Base-by-base conservation (phyloP, 2,888 invertebrate species). In the Pachliopta kotzebuea region DNA sequence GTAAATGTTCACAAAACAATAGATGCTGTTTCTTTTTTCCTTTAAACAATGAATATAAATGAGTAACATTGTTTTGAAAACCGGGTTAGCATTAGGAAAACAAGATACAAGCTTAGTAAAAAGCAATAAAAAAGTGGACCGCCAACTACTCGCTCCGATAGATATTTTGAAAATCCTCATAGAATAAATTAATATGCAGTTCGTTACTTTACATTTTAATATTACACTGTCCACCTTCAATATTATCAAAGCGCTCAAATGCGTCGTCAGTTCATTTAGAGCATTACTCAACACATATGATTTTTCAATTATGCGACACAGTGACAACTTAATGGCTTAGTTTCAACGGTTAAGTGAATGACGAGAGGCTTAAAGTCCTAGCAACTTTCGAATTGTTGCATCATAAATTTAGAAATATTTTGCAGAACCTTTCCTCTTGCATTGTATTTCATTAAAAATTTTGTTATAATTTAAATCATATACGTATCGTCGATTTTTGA, bases 311-410 rank as follows among this genome's bases (percentile, higher is more conserved):
- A 78, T 76, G 71, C 70, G 71, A 70, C 66, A 70, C 73, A 80
- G 72, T 83, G 88, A 89, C 87, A 88, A 83, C 73, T 86, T 88
- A 84, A 88, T 88, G 83, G 85, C 76, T 73, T 65, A 63, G 76
- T 81, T 85, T 85, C 84, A 83, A 75, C 80, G 76, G 72, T 29
- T 72, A 76, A 71, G 56, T 56, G 68, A 62, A 29, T 58, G 61
- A 61, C 53, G 62, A 65, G 57, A 58, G 54, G 45, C 54, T 58
- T 37, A 31, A 37, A 45, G 60, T 65, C 52, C 14, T 20, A 21
- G 31, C 58, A 21, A n/a, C 60, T 9, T 50, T 60, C 8, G 42
- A 64, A 60, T 64, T 55, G 55, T 55, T 55, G 23, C 56, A 26
- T 57, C 56, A 65, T 37, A 14, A 37, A 17, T 14, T 37, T 14